Evolutionary conservation across 1,140 invertebrate species (phyloP).

Genomic region (Drosophila neocordata): DNA sequence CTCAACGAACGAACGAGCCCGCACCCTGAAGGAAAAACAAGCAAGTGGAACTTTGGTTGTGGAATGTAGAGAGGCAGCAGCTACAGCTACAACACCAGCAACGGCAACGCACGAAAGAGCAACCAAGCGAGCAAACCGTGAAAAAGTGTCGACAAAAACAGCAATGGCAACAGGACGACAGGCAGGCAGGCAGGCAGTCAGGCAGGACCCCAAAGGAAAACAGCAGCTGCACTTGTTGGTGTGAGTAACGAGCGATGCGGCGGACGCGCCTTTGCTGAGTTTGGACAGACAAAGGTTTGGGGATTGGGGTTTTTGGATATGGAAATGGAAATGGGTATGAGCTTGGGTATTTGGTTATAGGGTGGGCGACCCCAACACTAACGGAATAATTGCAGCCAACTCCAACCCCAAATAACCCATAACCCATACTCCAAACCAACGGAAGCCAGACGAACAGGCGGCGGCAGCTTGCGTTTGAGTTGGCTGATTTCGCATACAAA

Average conservation of each 20-base stretch:
- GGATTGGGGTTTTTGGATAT: conserved; percentile 1
- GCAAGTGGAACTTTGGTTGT: conserved; percentile 25
- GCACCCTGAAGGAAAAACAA: conserved; percentile 53
- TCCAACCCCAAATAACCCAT: conserved; percentile 44
- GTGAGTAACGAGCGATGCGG: conserved; percentile 78
- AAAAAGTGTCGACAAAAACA: conserved; percentile 81
- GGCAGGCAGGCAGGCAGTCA: conserved; percentile 1
- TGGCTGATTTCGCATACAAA: conserved; percentile 70
- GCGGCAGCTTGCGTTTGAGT: conserved; percentile 56
- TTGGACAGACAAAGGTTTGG: conserved; percentile 18
- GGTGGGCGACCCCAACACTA: conserved; percentile 67
- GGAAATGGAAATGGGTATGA: not conserved
- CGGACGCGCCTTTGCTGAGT: conserved; percentile 69
- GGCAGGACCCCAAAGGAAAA: conserved; percentile 40
- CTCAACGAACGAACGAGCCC: conserved; percentile 61
- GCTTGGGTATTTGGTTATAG: not conserved
- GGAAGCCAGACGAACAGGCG: conserved; percentile 76
- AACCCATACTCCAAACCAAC: conserved; percentile 20
- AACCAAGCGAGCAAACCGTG: conserved; percentile 79
- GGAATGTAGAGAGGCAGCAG: conserved; percentile 7
- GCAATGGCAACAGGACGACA: conserved; percentile 57
- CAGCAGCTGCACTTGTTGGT: conserved; percentile 73
- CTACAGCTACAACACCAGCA: conserved; percentile 37
- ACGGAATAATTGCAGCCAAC: conserved; percentile 80
- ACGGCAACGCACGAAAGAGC: conserved; percentile 78